phyloP scores from a whole-genome alignment of 2,888 invertebrate species.

The Automeris io region DNA sequence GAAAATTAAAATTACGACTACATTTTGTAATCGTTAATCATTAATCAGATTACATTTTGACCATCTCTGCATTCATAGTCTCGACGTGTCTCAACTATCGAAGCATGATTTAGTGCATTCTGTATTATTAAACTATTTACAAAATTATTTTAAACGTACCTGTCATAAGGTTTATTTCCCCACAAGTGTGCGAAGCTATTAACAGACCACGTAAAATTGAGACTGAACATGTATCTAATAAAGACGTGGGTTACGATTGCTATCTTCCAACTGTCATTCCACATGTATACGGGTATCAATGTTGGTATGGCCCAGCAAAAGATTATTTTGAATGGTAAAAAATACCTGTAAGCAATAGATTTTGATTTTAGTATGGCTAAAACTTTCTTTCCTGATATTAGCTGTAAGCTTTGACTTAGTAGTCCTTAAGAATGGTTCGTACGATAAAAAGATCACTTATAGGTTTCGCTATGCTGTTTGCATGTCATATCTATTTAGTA shows the following conservation, averaged over 20 bases:
- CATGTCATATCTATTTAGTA: no score
- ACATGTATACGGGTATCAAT: conserved; percentile 80
- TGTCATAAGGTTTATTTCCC: conserved; percentile 85
- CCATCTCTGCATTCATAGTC: no score
- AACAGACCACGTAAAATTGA: conserved; percentile 93
- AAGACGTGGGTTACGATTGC: conserved; percentile 79
- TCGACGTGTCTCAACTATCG: no score
- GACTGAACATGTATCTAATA: conserved; percentile 82
- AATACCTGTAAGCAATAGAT: conserved; percentile 72
- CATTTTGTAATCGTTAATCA: no score
- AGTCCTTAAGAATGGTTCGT: no score
- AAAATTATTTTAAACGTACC: conserved; percentile 52
- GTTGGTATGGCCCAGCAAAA: conserved; percentile 86
- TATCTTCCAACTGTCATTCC: conserved; percentile 78
- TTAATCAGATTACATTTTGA: no score
- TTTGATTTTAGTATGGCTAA: neutral
- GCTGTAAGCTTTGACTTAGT: no score
- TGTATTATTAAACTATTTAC: no score
- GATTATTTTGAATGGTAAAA: conserved; percentile 79
- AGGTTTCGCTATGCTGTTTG: no score
- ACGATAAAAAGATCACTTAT: no score
- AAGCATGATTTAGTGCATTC: no score
- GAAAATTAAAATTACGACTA: no score
- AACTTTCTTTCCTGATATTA: neutral
- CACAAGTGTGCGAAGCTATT: conserved; percentile 92